These are phyloP conservation scores for Adelphocoris suturalis DNA, from an alignment of 2,888 invertebrate species.

Conservation along the genomic window DNA sequence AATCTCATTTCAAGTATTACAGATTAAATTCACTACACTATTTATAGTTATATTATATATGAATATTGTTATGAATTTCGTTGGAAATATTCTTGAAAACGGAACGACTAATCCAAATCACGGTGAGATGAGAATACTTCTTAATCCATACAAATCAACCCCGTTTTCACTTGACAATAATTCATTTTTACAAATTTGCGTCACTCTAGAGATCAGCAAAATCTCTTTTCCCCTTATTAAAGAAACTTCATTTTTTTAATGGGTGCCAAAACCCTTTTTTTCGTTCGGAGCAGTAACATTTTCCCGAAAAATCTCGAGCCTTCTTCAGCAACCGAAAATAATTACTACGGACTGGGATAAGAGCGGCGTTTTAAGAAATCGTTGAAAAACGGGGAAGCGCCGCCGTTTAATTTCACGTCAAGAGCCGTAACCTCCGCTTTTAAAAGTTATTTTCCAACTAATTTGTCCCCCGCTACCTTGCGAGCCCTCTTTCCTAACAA, in stretches of 20 bases:
- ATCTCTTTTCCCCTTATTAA: neutral
- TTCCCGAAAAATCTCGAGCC: neutral
- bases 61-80: too few species aligned
- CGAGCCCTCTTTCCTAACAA: neutral
- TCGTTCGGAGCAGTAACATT: neutral
- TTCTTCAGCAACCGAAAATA: constrained; percentile 13
- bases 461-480: constrained; percentile 56
- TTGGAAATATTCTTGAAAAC: too few species aligned
- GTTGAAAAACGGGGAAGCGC: constrained; percentile 44
- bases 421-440: constrained; percentile 59
- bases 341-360: constrained; percentile 2
- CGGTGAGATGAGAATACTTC: too few species aligned
- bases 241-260: constrained; percentile 2
- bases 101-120: too few species aligned
- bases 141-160: too few species aligned
- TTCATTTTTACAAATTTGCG: neutral
- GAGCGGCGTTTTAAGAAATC: constrained; percentile 30
- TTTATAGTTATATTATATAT: too few species aligned
- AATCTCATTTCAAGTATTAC: too few species aligned
- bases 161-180: neutral
- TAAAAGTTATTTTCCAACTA: constrained; percentile 72
- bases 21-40: too few species aligned
- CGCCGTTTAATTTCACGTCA: constrained; percentile 68
- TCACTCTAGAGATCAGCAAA: neutral
- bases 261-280: neutral